Base-by-base conservation (phyloP, 2,797 vertebrate genomes). In the Peromyscus attwateri region DNA sequence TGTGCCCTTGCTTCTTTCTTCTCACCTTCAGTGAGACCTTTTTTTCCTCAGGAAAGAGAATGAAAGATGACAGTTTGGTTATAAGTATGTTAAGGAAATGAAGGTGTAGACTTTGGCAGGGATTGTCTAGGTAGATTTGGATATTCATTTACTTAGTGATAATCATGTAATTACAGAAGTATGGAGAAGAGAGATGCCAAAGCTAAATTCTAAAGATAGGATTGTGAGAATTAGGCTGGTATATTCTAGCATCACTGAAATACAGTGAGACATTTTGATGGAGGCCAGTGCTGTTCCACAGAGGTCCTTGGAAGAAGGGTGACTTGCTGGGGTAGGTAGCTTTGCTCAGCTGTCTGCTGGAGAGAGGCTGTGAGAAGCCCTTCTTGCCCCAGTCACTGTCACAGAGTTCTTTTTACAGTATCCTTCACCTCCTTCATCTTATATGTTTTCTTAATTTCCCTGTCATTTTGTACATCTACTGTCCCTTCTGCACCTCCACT, bases 101-200 rank as follows among this genome's bases (percentile, higher is more conserved):
- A 52, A 43, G 34, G 37, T 1, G 2, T 64, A 16, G 55, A 80
- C 12, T 29, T 75, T 90, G 70, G 64, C 71, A 55, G 64, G 87
- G 55, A 5, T 46, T 95, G 27, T 49, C 9, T 92, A 92, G 89
- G 76, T 60, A 87, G 25, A 77, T 87, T 75, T 94, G 62, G 71
- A 60, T 37, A 60, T 79, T 89, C 21, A n/a, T 88, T 93, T 89
- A 17, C 73, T 55, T 87, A 17, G 71, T 14, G 6, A 57, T n/a
- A 81, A 9, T 60, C 55, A 29, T 40, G n/a, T 60, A 87, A 40
- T 34, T 27, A 6, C 23, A 55, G 34, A 66, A 75, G 34, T 71
- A 17, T 40, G 66, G 37, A 92, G 40, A 79, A 85, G 27, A 83
- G 49, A 94, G 75, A 96, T 82, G 23, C 46, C 12, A 46, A 60